Conservation (phyloP, 1,140 invertebrate genomes). For the Euwallacea fornicatus region DNA sequence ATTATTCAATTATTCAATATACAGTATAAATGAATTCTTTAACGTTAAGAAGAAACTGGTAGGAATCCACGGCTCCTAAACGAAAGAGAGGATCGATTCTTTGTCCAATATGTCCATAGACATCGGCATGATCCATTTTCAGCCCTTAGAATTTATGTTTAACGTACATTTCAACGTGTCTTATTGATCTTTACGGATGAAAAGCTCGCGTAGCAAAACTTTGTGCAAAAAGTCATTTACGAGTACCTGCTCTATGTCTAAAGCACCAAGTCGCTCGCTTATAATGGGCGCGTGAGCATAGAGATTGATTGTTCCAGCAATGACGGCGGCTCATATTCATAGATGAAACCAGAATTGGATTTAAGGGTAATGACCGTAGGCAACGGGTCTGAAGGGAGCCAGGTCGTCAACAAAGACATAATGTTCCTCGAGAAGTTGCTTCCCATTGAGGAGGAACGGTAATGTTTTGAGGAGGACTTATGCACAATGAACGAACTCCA, state of each 20-base stretch:
- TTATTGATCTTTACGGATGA: no score
- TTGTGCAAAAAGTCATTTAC: no score
- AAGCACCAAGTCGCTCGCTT: conserved; percentile 7
- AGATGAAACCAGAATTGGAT: conserved; percentile 24
- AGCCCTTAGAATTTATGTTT: no score
- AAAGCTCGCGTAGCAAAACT: no score
- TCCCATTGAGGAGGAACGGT: conserved; percentile 52
- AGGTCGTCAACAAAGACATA: conserved; percentile 12
- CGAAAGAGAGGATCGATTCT: no score
- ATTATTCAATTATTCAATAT: no score
- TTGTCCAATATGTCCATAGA: no score
- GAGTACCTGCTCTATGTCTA: not conserved
- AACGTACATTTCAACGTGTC: no score
- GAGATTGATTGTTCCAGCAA: conserved; percentile 13
- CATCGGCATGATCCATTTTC: no score
- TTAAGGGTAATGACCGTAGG: conserved; percentile 14
- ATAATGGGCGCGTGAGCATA: conserved; percentile 10
- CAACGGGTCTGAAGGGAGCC: conserved; percentile 12
- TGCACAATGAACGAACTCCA: conserved; percentile 14
- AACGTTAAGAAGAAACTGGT: no score
- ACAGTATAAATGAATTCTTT: no score
- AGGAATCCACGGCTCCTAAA: no score
- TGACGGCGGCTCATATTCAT: conserved; percentile 24
- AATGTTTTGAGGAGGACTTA: conserved; percentile 15
- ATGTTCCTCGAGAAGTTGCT: conserved; percentile 46